These are phyloP conservation scores for Limnodromus scolopaceus DNA, from an alignment of 2,797 vertebrate species.

Conservation along the genomic window DNA sequence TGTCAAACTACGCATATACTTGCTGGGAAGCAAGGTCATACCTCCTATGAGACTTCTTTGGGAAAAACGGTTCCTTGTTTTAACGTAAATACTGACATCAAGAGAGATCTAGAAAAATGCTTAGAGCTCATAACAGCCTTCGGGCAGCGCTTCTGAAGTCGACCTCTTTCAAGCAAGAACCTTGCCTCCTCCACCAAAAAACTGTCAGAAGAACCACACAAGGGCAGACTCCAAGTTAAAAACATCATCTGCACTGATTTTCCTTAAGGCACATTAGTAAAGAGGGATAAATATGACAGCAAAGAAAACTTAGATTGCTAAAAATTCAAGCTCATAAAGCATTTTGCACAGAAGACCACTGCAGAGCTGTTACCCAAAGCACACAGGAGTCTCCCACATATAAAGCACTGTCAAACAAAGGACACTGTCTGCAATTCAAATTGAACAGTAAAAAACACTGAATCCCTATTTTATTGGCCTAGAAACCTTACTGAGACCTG, in stretches of 20 bases:
- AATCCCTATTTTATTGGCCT: neutral
- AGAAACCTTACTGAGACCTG: neutral
- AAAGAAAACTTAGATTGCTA: neutral
- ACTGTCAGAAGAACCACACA: neutral
- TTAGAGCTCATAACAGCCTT: neutral
- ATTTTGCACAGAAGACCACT: neutral
- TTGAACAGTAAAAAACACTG: neutral
- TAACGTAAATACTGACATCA: neutral
- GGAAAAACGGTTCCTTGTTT: neutral
- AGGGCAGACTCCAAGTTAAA: neutral
- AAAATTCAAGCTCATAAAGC: neutral
- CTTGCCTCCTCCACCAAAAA: neutral
- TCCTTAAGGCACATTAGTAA: neutral
- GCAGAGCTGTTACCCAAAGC: neutral
- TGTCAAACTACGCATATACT: neutral
- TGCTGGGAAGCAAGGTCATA: neutral
- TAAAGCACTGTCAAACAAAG: neutral
- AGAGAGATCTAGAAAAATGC: neutral
- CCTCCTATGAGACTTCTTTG: neutral
- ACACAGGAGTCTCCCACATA: accelerated
- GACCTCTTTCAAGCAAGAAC: neutral
- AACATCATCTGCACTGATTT: neutral
- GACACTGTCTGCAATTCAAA: neutral
- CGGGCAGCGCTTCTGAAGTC: neutral
- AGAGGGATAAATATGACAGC: neutral